Percentiles rank a stretch among this genome's conserved stretches.
phyloP scores from a whole-genome alignment of 2,888 invertebrate genomes.

The Leptinotarsa rubiginosa region DNA sequence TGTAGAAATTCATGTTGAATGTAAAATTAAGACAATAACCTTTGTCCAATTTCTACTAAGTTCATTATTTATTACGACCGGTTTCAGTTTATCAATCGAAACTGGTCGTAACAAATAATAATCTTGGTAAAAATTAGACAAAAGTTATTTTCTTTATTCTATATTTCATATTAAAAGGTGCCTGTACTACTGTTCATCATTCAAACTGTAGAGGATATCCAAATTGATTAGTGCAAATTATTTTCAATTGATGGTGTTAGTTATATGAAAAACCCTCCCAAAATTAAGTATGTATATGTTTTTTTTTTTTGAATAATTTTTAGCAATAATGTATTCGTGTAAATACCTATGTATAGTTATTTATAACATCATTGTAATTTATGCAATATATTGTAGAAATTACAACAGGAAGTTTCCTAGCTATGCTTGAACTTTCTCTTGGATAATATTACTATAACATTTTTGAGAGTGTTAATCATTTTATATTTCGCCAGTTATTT shows the following conservation, averaged over 20 bases:
- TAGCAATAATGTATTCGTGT: constrained; percentile 58
- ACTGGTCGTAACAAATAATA: no score
- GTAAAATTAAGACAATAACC: no score
- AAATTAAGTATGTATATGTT: neutral
- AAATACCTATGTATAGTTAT: constrained; percentile 67
- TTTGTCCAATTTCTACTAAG: no score
- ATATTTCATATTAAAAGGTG: neutral
- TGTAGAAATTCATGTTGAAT: no score
- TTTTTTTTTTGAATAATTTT: constrained; percentile 35
- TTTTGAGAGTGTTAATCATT: constrained; percentile 3
- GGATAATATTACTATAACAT: constrained; percentile 32
- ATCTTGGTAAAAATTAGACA: no score
- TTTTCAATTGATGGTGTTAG: neutral
- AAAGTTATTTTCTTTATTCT: no score
- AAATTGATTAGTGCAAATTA: neutral
- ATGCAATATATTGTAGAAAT: constrained; percentile 54
- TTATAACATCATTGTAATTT: constrained; percentile 60
- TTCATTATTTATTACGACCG: no score
- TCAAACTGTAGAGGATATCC: neutral
- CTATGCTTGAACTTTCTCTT: constrained; percentile 50
- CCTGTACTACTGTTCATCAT: neutral
- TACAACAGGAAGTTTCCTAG: constrained; percentile 49
- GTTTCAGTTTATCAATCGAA: no score
- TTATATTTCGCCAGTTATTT: constrained; percentile 29
- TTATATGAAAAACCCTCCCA: neutral